Percentiles rank a stretch among this genome's conserved stretches.
Evolutionary conservation across 2,888 invertebrate species (phyloP).

Genomic region (Bembecia ichneumoniformis): DNA sequence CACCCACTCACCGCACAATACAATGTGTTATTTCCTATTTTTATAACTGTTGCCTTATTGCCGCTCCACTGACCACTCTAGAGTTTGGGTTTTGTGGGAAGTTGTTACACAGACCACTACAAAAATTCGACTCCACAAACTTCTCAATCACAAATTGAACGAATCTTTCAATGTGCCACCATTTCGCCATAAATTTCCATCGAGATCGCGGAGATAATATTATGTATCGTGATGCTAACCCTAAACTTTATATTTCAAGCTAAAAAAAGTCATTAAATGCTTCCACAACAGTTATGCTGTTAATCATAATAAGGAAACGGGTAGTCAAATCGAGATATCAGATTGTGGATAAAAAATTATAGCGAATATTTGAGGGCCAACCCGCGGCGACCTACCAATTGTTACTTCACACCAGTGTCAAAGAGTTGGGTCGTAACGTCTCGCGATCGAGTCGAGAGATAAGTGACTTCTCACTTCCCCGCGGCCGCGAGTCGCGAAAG

Average conservation of each 20-base stretch:
- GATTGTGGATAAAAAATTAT: slow-evolving; percentile 57
- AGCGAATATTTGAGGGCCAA: slow-evolving; percentile 32
- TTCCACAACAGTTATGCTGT: slow-evolving; percentile 22
- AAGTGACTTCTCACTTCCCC: slow-evolving; percentile 69
- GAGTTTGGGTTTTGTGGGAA: slow-evolving; percentile 58
- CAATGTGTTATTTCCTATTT: slow-evolving; percentile 59
- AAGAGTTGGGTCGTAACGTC: slow-evolving; percentile 49
- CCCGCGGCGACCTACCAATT: slow-evolving; percentile 53
- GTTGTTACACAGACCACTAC: slow-evolving; percentile 13
- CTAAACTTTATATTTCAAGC: slow-evolving; percentile 15
- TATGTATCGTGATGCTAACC: slow-evolving; percentile 12
- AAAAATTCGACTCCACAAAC: not conserved
- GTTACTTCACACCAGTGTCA: slow-evolving; percentile 61
- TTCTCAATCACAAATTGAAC: not conserved
- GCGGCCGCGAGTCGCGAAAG: slow-evolving; percentile 59
- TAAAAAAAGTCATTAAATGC: slow-evolving; percentile 36
- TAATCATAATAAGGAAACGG: slow-evolving; percentile 37
- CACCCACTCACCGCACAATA: slow-evolving; percentile 34
- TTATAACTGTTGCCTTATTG: slow-evolving; percentile 57
- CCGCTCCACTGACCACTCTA: slow-evolving; percentile 55
- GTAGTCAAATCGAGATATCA: slow-evolving; percentile 30
- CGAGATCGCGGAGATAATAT: slow-evolving; percentile 10
- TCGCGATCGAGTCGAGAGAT: slow-evolving; percentile 52
- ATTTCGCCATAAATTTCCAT: slow-evolving; percentile 17
- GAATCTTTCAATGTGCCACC: slow-evolving; percentile 18